phyloP scores from a whole-genome alignment of 92 coral and sea anemone genomes.

The Blastomussa wellsi region DNA sequence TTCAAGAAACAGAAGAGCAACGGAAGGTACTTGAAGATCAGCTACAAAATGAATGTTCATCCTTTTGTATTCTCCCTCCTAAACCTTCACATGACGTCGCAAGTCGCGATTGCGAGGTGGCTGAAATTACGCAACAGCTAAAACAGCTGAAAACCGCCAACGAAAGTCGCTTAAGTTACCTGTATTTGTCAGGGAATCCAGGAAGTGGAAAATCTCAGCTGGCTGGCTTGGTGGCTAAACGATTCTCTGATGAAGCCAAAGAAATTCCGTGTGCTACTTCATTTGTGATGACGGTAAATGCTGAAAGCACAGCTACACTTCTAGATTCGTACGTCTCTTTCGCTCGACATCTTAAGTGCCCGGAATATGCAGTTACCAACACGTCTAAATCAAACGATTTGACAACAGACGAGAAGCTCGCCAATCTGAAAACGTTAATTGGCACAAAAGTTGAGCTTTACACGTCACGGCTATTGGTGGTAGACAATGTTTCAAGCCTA shows the following conservation, averaged over 20 bases:
- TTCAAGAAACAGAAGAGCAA: background rate
- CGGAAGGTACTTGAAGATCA: conserved; percentile 9
- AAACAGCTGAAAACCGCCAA: background rate
- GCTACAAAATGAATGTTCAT: background rate
- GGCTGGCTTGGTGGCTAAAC: too few species aligned
- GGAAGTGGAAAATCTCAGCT: too few species aligned
- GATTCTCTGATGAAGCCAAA: too few species aligned
- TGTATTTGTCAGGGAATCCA: conserved; percentile 6
- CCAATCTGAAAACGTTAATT: too few species aligned
- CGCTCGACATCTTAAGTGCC: too few species aligned
- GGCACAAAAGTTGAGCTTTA: too few species aligned
- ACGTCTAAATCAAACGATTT: background rate
- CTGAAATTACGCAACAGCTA: background rate
- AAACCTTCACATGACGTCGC: too few species aligned
- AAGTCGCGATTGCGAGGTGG: background rate
- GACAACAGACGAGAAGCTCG: background rate
- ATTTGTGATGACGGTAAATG: too few species aligned
- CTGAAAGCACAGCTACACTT: too few species aligned
- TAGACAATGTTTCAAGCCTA: conserved; percentile 20
- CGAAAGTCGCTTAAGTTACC: conserved; percentile 5
- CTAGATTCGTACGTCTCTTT: too few species aligned
- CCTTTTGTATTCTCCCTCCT: too few species aligned
- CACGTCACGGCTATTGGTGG: background rate
- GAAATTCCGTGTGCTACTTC: too few species aligned
- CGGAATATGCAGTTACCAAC: background rate